Percentiles rank a stretch among this genome's conserved stretches.
Conservation (phyloP, 2,797 vertebrate species). For the Centroberyx gerrardi region DNA sequence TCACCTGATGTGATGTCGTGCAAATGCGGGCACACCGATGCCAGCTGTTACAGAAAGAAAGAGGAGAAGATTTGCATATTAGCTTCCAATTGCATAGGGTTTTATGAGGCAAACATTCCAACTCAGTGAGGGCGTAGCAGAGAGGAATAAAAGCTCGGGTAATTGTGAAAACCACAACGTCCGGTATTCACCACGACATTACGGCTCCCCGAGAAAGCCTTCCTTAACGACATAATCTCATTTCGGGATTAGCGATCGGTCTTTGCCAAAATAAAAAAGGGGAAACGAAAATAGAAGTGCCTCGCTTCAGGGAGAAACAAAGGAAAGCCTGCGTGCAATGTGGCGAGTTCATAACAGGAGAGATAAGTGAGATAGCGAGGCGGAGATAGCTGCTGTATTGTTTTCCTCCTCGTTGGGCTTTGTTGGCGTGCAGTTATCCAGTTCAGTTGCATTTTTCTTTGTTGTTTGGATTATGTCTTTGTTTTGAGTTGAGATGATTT, state of each 20-base stretch:
- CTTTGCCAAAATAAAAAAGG: slow-evolving; percentile 20
- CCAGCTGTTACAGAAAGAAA: too few species aligned
- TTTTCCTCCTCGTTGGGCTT: slow-evolving; percentile 9
- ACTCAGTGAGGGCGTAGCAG: neutral
- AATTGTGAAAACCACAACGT: neutral
- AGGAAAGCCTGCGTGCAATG: neutral
- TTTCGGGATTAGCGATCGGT: slow-evolving; percentile 26
- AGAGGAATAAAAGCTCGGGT: neutral
- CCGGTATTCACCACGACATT: too few species aligned
- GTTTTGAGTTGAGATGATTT: slow-evolving; percentile 10
- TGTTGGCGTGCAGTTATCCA: slow-evolving; percentile 10
- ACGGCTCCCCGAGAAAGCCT: neutral
- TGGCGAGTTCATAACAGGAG: slow-evolving; percentile 12
- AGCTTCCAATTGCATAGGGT: neutral
- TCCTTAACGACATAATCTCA: slow-evolving; percentile 21
- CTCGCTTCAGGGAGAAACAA: slow-evolving; percentile 4
- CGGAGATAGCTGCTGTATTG: neutral
- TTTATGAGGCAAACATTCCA: neutral
- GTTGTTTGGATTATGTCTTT: neutral
- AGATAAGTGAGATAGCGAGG: slow-evolving; percentile 30
- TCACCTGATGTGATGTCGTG: neutral
- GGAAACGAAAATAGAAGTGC: slow-evolving; percentile 14
- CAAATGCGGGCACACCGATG: neutral
- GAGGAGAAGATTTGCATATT: too few species aligned
- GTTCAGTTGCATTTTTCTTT: slow-evolving; percentile 7